These are phyloP conservation scores for Copidosoma floridanum DNA, from an alignment of 1,140 invertebrate species.

Conservation along the genomic window DNA sequence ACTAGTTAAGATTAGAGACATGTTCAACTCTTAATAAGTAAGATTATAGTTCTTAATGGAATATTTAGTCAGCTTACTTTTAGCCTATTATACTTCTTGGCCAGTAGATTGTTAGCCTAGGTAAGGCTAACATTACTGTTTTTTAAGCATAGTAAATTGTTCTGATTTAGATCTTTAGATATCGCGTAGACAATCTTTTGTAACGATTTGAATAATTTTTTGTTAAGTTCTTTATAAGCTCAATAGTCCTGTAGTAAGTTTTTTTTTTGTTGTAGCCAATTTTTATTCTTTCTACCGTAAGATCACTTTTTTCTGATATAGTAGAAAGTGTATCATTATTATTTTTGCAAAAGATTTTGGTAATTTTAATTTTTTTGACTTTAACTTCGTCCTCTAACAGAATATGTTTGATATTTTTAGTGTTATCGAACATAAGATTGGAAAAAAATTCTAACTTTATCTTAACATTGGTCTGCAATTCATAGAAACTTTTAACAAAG, in stretches of 20 bases:
- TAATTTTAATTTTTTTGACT: too few species aligned
- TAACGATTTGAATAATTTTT: slow-evolving; percentile 17
- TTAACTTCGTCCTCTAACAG: too few species aligned
- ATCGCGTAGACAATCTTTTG: slow-evolving; percentile 5
- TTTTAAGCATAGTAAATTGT: slow-evolving; percentile 1
- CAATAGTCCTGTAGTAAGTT: slow-evolving; percentile 10
- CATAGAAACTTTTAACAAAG: too few species aligned
- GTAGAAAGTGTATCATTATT: slow-evolving; percentile 25
- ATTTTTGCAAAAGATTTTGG: slow-evolving; percentile 5
- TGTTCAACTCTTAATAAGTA: slow-evolving; percentile 28
- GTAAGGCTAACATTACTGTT: slow-evolving; percentile 11
- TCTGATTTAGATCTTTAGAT: background rate
- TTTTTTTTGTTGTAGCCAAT: slow-evolving; percentile 29
- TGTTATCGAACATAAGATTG: too few species aligned
- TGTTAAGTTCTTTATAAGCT: slow-evolving; percentile 24
- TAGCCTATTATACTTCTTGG: slow-evolving; percentile 29
- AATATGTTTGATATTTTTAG: too few species aligned
- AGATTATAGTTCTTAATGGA: slow-evolving; percentile 36
- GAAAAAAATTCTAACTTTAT: too few species aligned
- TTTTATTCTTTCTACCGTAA: slow-evolving; percentile 28
- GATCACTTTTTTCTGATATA: slow-evolving; percentile 35
- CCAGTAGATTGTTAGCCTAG: slow-evolving; percentile 1
- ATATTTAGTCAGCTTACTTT: slow-evolving; percentile 37
- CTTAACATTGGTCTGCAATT: too few species aligned
- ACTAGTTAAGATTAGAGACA: slow-evolving; percentile 19